phyloP scores from a whole-genome alignment of 2,113 vertebrate species.

The Dromaius novaehollandiae region DNA sequence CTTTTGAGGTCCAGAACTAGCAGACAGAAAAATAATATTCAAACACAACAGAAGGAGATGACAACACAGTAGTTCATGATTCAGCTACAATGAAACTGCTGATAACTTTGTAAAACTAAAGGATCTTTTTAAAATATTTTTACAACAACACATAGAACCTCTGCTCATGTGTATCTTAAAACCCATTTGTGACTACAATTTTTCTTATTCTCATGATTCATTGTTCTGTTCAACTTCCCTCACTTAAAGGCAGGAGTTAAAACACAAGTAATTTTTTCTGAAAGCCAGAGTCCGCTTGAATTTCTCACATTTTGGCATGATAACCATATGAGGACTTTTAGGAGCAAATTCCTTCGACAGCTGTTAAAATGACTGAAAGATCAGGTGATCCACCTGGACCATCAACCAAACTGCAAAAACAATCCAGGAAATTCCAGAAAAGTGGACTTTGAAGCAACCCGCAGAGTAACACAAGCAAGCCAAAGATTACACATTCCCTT shows the following conservation, averaged over 20 bases:
- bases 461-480: neutral
- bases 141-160: neutral
- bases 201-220: neutral
- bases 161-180: neutral
- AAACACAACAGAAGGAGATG: neutral
- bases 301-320: neutral
- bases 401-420: neutral
- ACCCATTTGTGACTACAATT: neutral
- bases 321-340: neutral
- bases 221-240: neutral
- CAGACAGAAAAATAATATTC: neutral
- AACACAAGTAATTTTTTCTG: neutral
- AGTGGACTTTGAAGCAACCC: neutral
- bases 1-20: conserved; percentile 88
- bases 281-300: neutral
- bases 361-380: neutral
- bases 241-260: neutral
- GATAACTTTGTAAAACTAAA: neutral
- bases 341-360: neutral
- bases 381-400: neutral
- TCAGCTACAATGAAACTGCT: neutral
- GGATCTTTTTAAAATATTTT: neutral
- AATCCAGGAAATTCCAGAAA: neutral
- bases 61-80: neutral
- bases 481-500: neutral